Percentiles rank a stretch among this genome's conserved stretches.
These are phyloP conservation scores for Pseudanteris insignis DNA, from an alignment of 2,888 invertebrate genomes.

Conservation along the genomic window DNA sequence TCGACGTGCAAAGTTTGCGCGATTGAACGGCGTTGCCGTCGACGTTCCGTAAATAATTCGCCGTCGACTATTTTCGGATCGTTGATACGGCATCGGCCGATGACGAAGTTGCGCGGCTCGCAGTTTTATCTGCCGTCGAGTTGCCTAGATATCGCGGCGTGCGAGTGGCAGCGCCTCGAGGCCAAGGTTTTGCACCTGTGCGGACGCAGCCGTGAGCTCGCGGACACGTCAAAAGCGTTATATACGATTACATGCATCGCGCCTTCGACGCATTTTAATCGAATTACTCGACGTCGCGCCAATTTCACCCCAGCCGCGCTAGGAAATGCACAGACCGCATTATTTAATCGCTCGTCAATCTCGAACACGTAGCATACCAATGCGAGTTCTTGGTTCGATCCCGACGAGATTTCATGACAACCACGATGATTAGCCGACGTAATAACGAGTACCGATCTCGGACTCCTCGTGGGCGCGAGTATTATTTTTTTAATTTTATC, in stretches of 20 bases:
- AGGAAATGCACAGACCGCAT: conserved; percentile 50
- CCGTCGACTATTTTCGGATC: conserved; percentile 23
- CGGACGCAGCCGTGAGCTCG: conserved; percentile 47
- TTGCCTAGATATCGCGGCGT: conserved; percentile 29
- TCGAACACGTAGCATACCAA: too few relatives aligned
- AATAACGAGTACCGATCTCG: too few relatives aligned
- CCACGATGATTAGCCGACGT: too few relatives aligned
- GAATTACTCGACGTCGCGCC: conserved; percentile 52
- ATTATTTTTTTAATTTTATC: too few relatives aligned
- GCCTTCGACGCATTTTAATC: conserved; percentile 59
- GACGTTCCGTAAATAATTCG: conserved; percentile 10
- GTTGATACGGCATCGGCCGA: conserved; percentile 16
- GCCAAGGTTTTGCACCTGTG: conserved; percentile 50
- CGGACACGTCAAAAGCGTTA: conserved; percentile 60
- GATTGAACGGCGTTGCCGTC: background rate
- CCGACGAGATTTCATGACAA: too few relatives aligned
- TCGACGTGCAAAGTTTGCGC: conserved; percentile 1
- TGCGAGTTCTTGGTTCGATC: too few relatives aligned
- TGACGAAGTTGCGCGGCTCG: conserved; percentile 22
- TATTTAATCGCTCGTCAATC: too few relatives aligned
- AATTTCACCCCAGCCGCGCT: conserved; percentile 44
- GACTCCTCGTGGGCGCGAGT: too few relatives aligned
- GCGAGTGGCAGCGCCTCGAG: conserved; percentile 35
- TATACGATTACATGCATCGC: conserved; percentile 60
- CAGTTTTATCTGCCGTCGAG: conserved; percentile 29